phyloP scores from a whole-genome alignment of 2,888 invertebrate species.

The Lysandra bellargus region DNA sequence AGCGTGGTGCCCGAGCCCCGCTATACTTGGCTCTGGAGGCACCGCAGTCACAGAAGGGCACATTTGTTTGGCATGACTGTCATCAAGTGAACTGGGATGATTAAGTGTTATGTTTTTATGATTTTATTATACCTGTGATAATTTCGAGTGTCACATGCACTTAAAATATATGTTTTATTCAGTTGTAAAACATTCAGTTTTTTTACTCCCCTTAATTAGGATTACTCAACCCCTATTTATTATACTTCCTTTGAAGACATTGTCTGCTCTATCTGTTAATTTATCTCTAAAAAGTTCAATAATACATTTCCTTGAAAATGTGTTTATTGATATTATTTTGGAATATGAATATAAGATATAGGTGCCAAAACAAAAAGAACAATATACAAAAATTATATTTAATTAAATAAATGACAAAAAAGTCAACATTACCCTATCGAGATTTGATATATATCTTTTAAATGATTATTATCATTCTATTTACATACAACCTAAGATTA shows the following conservation, averaged over 20 bases:
- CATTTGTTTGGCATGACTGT: constrained; percentile 75
- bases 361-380: neutral
- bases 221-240: neutral
- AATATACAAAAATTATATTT: constrained; percentile 25
- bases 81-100: constrained; percentile 78
- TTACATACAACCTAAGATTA: constrained; percentile 22
- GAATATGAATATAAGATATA: neutral
- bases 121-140: constrained; percentile 73
- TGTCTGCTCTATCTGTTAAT: neutral
- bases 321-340: neutral
- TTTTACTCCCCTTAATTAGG: neutral
- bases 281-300: neutral
- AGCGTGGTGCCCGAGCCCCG: constrained; percentile 69
- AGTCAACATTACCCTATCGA: constrained; percentile 27
- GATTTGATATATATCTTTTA: constrained; percentile 25
- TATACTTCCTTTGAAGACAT: neutral
- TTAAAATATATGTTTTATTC: constrained; percentile 71
- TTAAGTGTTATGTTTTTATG: constrained; percentile 58
- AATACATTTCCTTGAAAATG: neutral
- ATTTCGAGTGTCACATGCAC: constrained; percentile 67
- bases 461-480: constrained; percentile 19
- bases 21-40: constrained; percentile 70
- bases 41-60: constrained; percentile 69
- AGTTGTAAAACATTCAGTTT: constrained; percentile 29
- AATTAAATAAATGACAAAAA: constrained; percentile 27